Conservation (phyloP, 1,140 invertebrate species). For the Drosophila azteca region DNA sequence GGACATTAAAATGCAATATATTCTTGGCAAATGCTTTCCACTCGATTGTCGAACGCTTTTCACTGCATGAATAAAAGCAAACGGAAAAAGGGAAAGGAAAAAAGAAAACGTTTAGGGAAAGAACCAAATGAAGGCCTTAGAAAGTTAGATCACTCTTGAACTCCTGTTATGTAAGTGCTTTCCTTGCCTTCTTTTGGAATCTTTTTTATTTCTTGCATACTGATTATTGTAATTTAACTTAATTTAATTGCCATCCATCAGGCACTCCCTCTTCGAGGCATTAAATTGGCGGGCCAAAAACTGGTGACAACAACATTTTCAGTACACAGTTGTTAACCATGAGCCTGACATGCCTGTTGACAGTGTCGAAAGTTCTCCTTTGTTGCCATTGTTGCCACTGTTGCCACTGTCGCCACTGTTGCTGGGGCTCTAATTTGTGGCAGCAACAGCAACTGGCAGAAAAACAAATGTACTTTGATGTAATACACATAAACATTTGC, state of each 20-base stretch:
- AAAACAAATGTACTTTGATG: conserved; percentile 78
- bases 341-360: conserved; percentile 49
- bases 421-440: conserved; percentile 43
- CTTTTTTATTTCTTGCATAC: not conserved
- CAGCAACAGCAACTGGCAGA: conserved; percentile 54
- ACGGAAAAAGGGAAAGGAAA: too few relatives aligned
- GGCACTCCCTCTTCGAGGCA: conserved; percentile 13
- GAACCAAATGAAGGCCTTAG: too few relatives aligned
- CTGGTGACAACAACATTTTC: conserved; percentile 29
- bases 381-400: conserved; percentile 18
- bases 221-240: conserved; percentile 22
- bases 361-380: conserved; percentile 44
- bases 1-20: too few relatives aligned
- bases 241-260: conserved; percentile 33
- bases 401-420: conserved; percentile 17
- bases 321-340: conserved; percentile 43
- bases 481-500: conserved; percentile 70
- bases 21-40: too few relatives aligned
- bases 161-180: too few relatives aligned
- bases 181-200: not conserved
- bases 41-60: too few relatives aligned
- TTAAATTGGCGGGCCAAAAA: conserved; percentile 36
- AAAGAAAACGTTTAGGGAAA: too few relatives aligned
- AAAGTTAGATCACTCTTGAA: too few relatives aligned
- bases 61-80: too few relatives aligned